A percentile compares a stretch with the other conserved stretches of the same genome.
These are phyloP conservation scores for Leptodactylus fallax DNA, from an alignment of 2,797 vertebrate species.

Conservation along the genomic window DNA sequence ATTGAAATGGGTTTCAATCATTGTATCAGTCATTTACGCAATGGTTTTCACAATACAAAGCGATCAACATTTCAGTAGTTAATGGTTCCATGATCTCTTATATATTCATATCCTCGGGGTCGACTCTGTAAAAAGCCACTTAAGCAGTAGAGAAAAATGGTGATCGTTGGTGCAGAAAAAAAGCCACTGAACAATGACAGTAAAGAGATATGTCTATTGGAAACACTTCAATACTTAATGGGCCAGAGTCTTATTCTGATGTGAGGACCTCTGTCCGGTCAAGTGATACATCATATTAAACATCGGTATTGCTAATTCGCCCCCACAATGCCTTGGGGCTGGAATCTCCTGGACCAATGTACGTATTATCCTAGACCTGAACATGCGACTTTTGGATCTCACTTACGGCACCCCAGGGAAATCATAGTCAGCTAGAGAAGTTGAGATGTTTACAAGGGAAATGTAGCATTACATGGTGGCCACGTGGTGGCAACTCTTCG, in stretches of 20 bases:
- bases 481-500: too few species aligned
- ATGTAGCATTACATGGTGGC: too few species aligned
- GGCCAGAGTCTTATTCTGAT: not conserved
- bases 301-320: not conserved
- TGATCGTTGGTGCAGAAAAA: constrained; percentile 24
- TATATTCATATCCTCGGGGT: constrained; percentile 33
- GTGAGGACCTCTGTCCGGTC: not conserved
- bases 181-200: constrained; percentile 25
- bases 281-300: not conserved
- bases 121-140: constrained; percentile 33
- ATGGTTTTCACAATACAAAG: constrained; percentile 20
- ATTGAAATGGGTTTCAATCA: constrained; percentile 3
- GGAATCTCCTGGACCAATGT: not conserved
- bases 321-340: not conserved
- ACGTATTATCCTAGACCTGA: too few species aligned
- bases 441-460: too few species aligned
- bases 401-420: too few species aligned
- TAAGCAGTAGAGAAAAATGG: constrained; percentile 16
- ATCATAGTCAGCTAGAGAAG: too few species aligned
- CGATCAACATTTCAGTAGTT: constrained; percentile 43
- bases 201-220: constrained; percentile 26
- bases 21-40: constrained; percentile 21
- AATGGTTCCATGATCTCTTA: constrained; percentile 23
- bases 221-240: constrained; percentile 30
- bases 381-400: too few species aligned